Conservation (phyloP, 2,888 invertebrate genomes). For the Oscheius sp. region DNA sequence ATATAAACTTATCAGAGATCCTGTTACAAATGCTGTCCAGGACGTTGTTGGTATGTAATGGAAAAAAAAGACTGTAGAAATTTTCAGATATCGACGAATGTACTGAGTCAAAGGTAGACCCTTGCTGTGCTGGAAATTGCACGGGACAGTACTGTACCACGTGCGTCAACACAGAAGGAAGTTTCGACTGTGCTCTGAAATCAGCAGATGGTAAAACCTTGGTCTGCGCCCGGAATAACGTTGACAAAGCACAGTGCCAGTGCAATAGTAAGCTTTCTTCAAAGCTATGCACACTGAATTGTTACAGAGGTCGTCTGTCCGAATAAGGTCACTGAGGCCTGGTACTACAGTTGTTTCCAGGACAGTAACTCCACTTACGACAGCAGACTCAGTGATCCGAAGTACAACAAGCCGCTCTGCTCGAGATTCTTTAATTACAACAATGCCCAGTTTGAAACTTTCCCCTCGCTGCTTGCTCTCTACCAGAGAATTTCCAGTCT, state of each 20-base stretch:
- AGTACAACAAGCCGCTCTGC: slow-evolving; percentile 32
- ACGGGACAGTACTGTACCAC: slow-evolving; percentile 8
- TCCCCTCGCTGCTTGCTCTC: slow-evolving; percentile 22
- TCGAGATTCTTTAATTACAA: neutral
- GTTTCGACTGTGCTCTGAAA: slow-evolving; percentile 15
- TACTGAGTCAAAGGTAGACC: neutral
- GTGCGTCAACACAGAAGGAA: slow-evolving; percentile 30
- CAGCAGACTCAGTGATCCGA: slow-evolving; percentile 4
- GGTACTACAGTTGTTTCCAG: slow-evolving; percentile 29
- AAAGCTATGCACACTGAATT: neutral
- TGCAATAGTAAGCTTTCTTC: slow-evolving; percentile 20
- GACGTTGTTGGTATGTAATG: slow-evolving; percentile 22
- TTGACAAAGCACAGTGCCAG: slow-evolving; percentile 19
- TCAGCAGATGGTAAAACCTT: neutral
- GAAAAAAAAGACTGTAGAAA: neutral
- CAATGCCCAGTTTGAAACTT: slow-evolving; percentile 16
- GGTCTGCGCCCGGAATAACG: neutral
- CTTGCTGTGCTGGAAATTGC: slow-evolving; percentile 25
- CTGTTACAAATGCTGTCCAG: neutral
- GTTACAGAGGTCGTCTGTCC: slow-evolving; percentile 18
- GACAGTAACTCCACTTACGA: slow-evolving; percentile 11
- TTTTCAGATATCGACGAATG: slow-evolving; percentile 37
- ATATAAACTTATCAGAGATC: slow-evolving; percentile 24
- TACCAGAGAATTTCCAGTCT: neutral
- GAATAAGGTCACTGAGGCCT: neutral